Conservation (phyloP, 2,113 vertebrate genomes). For the Sebastes fasciatus region DNA sequence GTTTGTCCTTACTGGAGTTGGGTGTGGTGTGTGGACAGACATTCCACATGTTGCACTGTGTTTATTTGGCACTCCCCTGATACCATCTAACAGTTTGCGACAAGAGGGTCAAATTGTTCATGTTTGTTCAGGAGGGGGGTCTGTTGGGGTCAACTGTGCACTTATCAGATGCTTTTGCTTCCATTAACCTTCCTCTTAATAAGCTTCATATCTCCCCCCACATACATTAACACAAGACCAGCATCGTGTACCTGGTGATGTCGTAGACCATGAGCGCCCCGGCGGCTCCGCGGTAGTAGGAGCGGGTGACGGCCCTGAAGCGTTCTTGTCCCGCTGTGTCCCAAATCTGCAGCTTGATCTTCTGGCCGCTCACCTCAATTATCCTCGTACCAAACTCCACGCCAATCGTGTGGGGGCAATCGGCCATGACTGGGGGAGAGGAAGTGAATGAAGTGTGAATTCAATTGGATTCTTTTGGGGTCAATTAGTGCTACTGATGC, state of each 20-base stretch:
- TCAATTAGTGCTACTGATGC: not conserved
- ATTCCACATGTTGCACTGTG: conserved; percentile 38
- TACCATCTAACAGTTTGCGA: conserved; percentile 39
- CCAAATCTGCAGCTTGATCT: conserved; percentile 99
- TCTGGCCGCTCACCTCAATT: conserved; percentile 99
- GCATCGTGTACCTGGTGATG: conserved; percentile 91
- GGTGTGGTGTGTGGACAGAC: conserved; percentile 32
- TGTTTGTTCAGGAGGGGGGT: conserved; percentile 41
- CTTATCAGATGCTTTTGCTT: conserved; percentile 11
- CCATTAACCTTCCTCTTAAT: not conserved
- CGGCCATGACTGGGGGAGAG: conserved; percentile 92
- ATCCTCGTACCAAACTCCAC: conserved; percentile 99
- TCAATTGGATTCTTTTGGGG: not conserved
- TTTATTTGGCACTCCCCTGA: conserved; percentile 51
- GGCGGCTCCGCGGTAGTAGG: conserved; percentile 98
- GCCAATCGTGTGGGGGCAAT: conserved; percentile 99
- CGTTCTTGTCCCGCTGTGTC: conserved; percentile 98
- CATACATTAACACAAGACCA: not conserved
- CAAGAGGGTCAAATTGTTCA: not conserved
- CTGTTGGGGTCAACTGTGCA: not conserved
- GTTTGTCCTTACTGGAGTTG: not conserved
- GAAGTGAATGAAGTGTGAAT: not conserved
- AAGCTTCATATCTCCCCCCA: not conserved
- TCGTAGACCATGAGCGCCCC: conserved; percentile 99
- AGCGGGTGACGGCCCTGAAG: conserved; percentile 97